Percentiles rank a stretch among this genome's conserved stretches.
phyloP scores from a whole-genome alignment of 2,113 vertebrate genomes.

The Tragelaphus scriptus region DNA sequence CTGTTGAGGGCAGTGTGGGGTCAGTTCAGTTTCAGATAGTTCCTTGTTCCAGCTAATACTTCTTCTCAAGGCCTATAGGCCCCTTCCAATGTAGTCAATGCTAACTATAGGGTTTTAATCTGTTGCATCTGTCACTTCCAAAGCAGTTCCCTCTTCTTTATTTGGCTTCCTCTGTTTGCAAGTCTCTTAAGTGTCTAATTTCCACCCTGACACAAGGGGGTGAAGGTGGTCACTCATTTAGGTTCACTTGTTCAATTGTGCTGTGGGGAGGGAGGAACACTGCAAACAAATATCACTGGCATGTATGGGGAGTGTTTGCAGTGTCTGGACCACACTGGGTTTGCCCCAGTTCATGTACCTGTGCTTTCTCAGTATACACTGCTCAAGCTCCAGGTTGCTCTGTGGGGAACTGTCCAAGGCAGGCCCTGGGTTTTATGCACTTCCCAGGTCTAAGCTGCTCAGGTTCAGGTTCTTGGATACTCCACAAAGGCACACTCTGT shows the following conservation, averaged over 20 bases:
- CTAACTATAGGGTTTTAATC: neutral
- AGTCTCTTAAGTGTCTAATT: neutral
- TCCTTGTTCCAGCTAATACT: neutral
- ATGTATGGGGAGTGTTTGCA: rapidly evolving
- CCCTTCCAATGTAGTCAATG: neutral
- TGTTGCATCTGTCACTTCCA: neutral
- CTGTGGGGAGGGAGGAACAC: neutral
- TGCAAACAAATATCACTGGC: neutral
- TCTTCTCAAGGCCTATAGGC: neutral
- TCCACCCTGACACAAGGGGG: neutral
- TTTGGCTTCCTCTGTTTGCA: neutral
- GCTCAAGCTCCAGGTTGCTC: neutral
- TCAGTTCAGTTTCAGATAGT: neutral
- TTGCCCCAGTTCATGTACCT: neutral
- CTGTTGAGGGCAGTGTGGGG: neutral
- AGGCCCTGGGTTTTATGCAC: neutral
- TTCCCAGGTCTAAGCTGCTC: neutral
- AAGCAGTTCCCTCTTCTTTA: neutral
- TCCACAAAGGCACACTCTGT: neutral
- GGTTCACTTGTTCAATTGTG: neutral
- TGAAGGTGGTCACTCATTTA: neutral
- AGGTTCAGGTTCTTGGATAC: neutral
- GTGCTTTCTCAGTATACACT: neutral
- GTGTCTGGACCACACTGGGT: neutral
- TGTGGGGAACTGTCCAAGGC: neutral